These are phyloP conservation scores for Eucera pruinosa DNA, from an alignment of 2,888 invertebrate genomes.

Conservation along the genomic window DNA sequence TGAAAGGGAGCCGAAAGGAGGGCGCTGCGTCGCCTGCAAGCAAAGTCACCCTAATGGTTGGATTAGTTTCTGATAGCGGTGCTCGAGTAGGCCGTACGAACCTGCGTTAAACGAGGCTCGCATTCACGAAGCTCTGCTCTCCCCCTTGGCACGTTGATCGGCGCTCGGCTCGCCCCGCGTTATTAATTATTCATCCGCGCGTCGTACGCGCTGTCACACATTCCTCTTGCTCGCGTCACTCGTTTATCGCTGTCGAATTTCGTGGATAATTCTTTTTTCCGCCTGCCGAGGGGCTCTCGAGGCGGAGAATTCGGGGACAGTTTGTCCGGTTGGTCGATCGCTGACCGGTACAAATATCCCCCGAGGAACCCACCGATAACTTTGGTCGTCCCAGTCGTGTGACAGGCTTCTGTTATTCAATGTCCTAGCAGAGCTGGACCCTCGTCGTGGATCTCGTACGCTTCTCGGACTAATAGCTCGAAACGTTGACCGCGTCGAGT, in stretches of 20 bases:
- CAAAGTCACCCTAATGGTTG: conserved; percentile 82
- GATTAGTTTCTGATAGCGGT: conserved; percentile 79
- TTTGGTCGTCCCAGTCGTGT: conserved; percentile 1
- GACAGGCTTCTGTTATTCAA: conserved; percentile 40
- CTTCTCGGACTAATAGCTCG: conserved; percentile 71
- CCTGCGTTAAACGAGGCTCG: conserved; percentile 63
- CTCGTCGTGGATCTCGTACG: conserved; percentile 43
- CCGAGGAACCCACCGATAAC: conserved; percentile 19
- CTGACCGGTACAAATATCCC: conserved; percentile 24
- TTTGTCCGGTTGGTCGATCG: not conserved
- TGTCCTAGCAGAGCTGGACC: conserved; percentile 24
- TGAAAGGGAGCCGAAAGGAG: conserved; percentile 69
- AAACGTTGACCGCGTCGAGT: conserved; percentile 68
- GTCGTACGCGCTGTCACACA: conserved; percentile 37
- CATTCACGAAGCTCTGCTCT: conserved; percentile 67
- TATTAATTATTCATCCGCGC: conserved; percentile 68
- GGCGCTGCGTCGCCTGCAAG: conserved; percentile 67
- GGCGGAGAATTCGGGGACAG: conserved; percentile 16
- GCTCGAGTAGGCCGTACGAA: conserved; percentile 57
- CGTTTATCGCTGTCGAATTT: conserved; percentile 21
- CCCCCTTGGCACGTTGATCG: not conserved
- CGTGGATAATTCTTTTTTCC: conserved; percentile 7
- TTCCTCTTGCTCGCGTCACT: conserved; percentile 37
- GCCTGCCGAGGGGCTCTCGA: not conserved
- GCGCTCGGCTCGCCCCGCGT: conserved; percentile 8